Evolutionary conservation across 1,140 invertebrate species (phyloP), one percentile per base, ranked within the genome.

Genomic region (Heterodera carotae): DNA sequence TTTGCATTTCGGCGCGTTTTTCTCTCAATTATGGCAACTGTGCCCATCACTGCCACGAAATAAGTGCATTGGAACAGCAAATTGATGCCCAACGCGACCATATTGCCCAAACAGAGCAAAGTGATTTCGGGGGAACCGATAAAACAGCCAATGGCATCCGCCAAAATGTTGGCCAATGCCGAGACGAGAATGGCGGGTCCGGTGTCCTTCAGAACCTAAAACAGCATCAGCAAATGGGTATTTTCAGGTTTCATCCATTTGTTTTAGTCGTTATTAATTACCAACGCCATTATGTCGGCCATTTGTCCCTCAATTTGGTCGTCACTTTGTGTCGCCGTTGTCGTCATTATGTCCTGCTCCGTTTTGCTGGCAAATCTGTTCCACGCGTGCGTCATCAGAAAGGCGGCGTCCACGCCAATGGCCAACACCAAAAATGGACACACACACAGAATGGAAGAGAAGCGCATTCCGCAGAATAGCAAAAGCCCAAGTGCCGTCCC

Each of bases 371-470:
- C 12, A 27, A 31, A 36, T 76, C 75, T 48, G 67, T 67, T 33
- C 77, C 80, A 81, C 36, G 71, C 59, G 64, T 74, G 59, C 10
- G 64, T 34, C 71, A 74, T 56, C 36, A 74, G 25, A 60, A 56
- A 74, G 27, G 71, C 71, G 64, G 43, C 85, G 72, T 87, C 85
- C 27, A 87, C 85, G 27, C 86, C 86, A 25, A 87, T 84, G 12
- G 86, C 86, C 31, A 86, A 74, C 27, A 86, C 85, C n/a, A 86
- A 72, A 69, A 87, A 86, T 27, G 82, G 83, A 75, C 83, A 81
- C 0, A 84, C 82, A 34, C 86, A 85, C 5, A 86, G 77, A 70
- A 84, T 84, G 15, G 81, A 81, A 22, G 80, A 77, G 62, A 85
- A 84, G 2, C 84, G 60, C 59, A 82, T 80, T 0, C 85, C 85